Conservation (phyloP, 2,113 vertebrate species). For the Xyrauchen texanus region DNA sequence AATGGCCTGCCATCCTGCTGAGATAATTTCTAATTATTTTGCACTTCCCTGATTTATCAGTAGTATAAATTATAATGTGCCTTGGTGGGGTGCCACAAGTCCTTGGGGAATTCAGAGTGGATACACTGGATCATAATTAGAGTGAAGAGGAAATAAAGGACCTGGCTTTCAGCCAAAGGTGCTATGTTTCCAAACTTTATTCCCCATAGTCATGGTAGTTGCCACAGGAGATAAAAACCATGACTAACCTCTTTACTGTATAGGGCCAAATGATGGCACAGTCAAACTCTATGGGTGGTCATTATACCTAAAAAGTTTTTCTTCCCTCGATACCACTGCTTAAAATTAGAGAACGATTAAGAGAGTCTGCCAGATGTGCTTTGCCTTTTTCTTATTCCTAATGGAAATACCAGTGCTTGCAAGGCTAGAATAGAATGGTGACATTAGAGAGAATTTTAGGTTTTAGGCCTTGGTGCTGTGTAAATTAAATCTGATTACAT, state of each 20-base stretch:
- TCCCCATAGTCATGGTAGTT: conserved; percentile 48
- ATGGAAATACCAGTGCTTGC: too few relatives aligned
- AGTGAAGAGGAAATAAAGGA: conserved; percentile 24
- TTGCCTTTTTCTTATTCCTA: not conserved
- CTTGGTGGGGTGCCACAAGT: conserved; percentile 44
- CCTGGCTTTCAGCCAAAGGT: conserved; percentile 40
- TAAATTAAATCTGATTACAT: too few relatives aligned
- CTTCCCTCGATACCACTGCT: conserved; percentile 20
- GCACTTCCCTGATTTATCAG: conserved; percentile 52
- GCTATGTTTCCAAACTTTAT: conserved; percentile 48
- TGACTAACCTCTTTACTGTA: conserved; percentile 47
- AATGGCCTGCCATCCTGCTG: conserved; percentile 39
- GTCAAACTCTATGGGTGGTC: conserved; percentile 25
- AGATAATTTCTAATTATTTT: conserved; percentile 53
- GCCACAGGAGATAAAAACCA: conserved; percentile 39
- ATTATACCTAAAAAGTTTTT: conserved; percentile 38
- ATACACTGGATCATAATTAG: conserved; percentile 54
- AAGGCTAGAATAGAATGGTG: too few relatives aligned
- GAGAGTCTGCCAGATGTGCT: not conserved
- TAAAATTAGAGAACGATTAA: not conserved
- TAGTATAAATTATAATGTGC: conserved; percentile 53
- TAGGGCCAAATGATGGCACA: not conserved
- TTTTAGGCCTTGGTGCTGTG: too few relatives aligned
- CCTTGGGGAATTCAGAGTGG: conserved; percentile 30
- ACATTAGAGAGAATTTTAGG: too few relatives aligned